phyloP scores from a whole-genome alignment of 2,888 invertebrate species.

The Poecilus cupreus region DNA sequence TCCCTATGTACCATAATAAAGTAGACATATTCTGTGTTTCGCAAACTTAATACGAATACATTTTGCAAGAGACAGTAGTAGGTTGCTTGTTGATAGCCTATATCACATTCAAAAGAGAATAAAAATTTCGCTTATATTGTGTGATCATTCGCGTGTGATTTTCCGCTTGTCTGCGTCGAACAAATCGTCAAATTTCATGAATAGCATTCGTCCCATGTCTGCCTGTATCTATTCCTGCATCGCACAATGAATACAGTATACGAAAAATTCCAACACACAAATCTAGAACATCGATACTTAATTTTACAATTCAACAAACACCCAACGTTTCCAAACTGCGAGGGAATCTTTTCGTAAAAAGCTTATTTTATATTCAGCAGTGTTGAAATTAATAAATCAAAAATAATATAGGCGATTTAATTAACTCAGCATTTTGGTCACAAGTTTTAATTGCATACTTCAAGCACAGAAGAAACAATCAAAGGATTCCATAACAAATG shows the following conservation, averaged over 20 bases:
- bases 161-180: constrained; percentile 34
- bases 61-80: too few relatives aligned
- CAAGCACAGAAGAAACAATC: neutral
- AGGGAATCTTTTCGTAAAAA: too few relatives aligned
- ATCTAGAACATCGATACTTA: neutral
- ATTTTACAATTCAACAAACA: too few relatives aligned
- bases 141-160: constrained; percentile 36
- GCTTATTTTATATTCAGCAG: too few relatives aligned
- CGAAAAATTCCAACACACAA: neutral
- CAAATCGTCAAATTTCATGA: constrained; percentile 37
- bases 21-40: too few relatives aligned
- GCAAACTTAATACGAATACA: too few relatives aligned
- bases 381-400: neutral
- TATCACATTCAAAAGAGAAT: constrained; percentile 27
- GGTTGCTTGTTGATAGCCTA: neutral
- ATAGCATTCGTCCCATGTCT: constrained; percentile 18
- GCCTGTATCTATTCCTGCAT: neutral
- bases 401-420: neutral
- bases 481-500: neutral
- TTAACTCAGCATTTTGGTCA: neutral
- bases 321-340: too few relatives aligned
- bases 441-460: constrained; percentile 11
- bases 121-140: constrained; percentile 23
- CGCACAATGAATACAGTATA: neutral
- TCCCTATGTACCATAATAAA: too few relatives aligned